These are phyloP conservation scores for Chaetophractus vellerosus DNA, from an alignment of 2,797 vertebrate genomes.

Conservation along the genomic window DNA sequence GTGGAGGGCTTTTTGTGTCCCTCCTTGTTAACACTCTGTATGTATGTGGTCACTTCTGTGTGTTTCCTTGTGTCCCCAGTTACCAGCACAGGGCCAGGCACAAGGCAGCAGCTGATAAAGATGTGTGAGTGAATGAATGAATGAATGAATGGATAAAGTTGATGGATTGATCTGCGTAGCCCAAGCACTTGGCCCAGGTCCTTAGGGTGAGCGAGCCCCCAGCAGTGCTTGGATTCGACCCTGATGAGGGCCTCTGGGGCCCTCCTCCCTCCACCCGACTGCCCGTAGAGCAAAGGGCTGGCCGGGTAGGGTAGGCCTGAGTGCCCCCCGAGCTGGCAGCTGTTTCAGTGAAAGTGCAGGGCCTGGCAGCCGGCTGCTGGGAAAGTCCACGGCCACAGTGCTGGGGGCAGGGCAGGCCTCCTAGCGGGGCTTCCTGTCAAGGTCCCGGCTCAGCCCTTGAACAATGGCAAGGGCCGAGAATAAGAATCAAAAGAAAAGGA, in stretches of 20 bases:
- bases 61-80: neutral
- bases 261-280: neutral
- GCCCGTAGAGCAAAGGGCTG: neutral
- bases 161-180: neutral
- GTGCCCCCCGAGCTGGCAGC: neutral
- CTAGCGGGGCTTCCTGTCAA: conserved; percentile 77
- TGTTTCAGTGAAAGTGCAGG: conserved; percentile 78
- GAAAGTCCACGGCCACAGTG: conserved; percentile 50
- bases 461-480: conserved; percentile 76
- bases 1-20: neutral
- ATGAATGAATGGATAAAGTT: neutral
- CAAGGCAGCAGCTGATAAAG: neutral
- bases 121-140: neutral
- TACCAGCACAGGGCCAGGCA: neutral
- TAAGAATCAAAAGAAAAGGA: conserved; percentile 77
- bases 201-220: neutral
- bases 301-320: neutral
- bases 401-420: conserved; percentile 66
- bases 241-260: neutral
- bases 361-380: conserved; percentile 48
- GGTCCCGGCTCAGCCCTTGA: conserved; percentile 50
- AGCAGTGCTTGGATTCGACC: neutral
- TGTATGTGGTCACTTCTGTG: neutral
- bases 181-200: neutral
- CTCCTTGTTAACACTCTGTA: neutral